These are phyloP conservation scores for Isurus oxyrinchus DNA, from an alignment of 2,113 vertebrate genomes.

Conservation along the genomic window DNA sequence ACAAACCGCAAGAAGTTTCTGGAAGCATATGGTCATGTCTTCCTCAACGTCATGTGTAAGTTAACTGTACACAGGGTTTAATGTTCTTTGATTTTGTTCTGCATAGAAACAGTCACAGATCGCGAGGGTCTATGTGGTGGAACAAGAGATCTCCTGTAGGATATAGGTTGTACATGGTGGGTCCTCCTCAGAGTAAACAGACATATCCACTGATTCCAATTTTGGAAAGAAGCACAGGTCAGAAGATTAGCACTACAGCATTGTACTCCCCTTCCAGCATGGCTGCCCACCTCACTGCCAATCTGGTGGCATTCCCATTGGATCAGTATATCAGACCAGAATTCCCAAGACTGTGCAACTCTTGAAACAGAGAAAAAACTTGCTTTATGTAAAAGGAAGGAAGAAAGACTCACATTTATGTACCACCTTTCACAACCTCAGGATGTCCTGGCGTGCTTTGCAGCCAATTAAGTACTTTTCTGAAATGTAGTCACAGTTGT, in stretches of 20 bases:
- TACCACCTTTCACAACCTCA: not conserved
- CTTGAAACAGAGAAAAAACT: not conserved
- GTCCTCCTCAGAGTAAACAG: not conserved
- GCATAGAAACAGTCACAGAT: not conserved
- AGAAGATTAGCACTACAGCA: not conserved
- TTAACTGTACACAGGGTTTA: not conserved
- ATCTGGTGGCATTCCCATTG: not conserved
- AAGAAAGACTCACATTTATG: not conserved
- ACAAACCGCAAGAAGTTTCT: conserved; percentile 77
- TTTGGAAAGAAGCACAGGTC: not conserved
- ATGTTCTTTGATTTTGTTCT: not conserved
- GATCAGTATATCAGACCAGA: not conserved
- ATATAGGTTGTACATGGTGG: not conserved
- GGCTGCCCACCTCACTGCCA: not conserved
- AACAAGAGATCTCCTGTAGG: not conserved
- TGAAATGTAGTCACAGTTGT: not conserved
- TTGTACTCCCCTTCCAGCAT: not conserved
- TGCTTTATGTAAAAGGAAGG: not conserved
- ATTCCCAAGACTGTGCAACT: not conserved
- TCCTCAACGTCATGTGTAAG: conserved; percentile 85
- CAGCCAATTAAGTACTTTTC: not conserved
- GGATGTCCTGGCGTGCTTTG: not conserved
- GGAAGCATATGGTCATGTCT: conserved; percentile 74
- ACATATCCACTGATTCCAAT: not conserved
- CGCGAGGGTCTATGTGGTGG: not conserved